Evolutionary conservation across 2,888 invertebrate genomes (phyloP), one percentile per base, ranked within the genome.

Genomic region (Ormyrus nitidulus): DNA sequence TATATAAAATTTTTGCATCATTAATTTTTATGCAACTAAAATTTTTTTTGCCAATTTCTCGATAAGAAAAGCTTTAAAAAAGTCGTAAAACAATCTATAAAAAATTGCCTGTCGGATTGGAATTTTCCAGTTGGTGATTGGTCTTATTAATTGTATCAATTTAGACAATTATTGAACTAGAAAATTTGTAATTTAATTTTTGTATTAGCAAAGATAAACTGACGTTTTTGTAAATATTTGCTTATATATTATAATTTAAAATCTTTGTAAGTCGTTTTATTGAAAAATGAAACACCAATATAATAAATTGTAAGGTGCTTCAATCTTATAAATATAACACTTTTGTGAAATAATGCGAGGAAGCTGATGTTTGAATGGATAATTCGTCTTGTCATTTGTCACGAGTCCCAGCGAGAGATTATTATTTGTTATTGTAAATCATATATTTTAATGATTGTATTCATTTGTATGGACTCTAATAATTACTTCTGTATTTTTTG

Each of bases 191-290:
- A 69, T 75, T 65, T 69, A 69, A 78, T n/a, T 71, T 53, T 53
- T 34, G 11, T 66, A 76, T 44, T 74, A 48, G 46, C 44, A 59
- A 61, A 9, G 19, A 62, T 64, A 51, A 65, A 11, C 34, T 54
- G 51, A 34, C 66, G 48, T 62, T 81, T 34, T 76, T 81, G 81
- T 81, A 81, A 76, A 81, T 81, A 81, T 65, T 81, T 68, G 49
- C 49, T 79, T 8, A 34, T 34, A 34, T 19, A 19, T 19, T 19
- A 19, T 76, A 66, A 78, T 77, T 71, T 75, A 77, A 80, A 74
- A 77, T 61, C 74, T 66, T 75, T 81, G 54, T 78, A 81, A 75
- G 56, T 75, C n/a, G 61, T 65, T 81, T 53, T 75, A 13, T 75
- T 75, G n/a, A 49, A 68, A 77, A 13, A 46, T 53, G 64, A 70